These are phyloP conservation scores for Machaerirhynchus nigripectus DNA, from an alignment of 2,113 vertebrate genomes.

Conservation along the genomic window DNA sequence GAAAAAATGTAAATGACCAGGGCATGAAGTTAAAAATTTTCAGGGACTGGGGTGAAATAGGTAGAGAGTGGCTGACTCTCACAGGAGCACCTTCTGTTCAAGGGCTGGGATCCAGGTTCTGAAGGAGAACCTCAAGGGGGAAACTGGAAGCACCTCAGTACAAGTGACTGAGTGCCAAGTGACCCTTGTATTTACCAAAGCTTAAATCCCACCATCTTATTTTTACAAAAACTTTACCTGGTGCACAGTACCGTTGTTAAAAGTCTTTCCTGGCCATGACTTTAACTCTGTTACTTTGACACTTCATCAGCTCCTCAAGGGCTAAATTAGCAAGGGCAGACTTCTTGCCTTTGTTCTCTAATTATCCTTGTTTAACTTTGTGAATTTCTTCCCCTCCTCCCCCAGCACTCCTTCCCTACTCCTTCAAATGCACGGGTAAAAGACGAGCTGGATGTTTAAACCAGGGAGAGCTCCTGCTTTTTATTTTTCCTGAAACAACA, in stretches of 20 bases:
- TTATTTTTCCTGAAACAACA: neutral
- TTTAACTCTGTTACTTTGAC: neutral
- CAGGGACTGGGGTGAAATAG: neutral
- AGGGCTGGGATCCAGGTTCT: neutral
- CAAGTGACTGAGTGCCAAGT: neutral
- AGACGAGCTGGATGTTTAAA: neutral
- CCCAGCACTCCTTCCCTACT: neutral
- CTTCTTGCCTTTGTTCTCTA: neutral
- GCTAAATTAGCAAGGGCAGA: neutral
- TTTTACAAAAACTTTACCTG: neutral
- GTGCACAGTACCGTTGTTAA: neutral
- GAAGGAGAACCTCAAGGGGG: neutral
- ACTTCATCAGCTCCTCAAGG: neutral
- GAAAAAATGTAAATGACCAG: neutral
- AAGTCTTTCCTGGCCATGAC: neutral
- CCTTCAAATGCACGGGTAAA: neutral
- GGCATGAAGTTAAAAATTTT: neutral
- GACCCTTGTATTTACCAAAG: neutral
- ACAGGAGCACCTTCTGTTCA: neutral
- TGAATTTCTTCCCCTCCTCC: neutral
- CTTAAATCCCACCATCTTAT: neutral
- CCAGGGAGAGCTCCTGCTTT: neutral
- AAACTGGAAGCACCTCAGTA: neutral
- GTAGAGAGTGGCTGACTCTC: neutral
- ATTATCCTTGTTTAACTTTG: neutral